Evolutionary conservation across 1,140 invertebrate species (phyloP).

Genomic region (Tribolium madens): DNA sequence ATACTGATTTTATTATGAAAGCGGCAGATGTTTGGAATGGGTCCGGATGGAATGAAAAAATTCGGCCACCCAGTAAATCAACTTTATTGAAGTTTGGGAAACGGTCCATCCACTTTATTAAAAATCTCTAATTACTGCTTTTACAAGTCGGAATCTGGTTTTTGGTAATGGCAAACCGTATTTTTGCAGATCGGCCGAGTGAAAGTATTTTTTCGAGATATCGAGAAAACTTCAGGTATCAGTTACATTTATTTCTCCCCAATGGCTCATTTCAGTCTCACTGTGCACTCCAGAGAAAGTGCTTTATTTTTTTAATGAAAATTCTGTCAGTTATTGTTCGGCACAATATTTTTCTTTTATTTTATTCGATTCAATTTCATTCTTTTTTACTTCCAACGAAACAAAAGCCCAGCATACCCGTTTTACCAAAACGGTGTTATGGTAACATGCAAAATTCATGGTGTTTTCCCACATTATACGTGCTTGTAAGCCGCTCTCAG

Average conservation of each 20-base stretch:
- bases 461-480: slow-evolving; percentile 33
- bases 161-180: not conserved
- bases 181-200: not conserved
- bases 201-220: slow-evolving; percentile 28
- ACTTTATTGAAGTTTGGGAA: not conserved
- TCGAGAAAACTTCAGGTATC: slow-evolving; percentile 7
- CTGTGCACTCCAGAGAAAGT: slow-evolving; percentile 8
- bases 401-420: not conserved
- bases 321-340: slow-evolving; percentile 1
- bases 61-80: slow-evolving; percentile 28
- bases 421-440: slow-evolving; percentile 12
- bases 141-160: not conserved
- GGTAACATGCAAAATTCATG: slow-evolving; percentile 18
- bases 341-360: not conserved
- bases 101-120: slow-evolving; percentile 14
- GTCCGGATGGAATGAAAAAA: not conserved
- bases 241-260: slow-evolving; percentile 33
- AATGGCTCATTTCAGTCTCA: slow-evolving; percentile 23
- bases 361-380: not conserved
- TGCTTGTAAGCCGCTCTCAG: slow-evolving; percentile 28
- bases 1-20: slow-evolving; percentile 24
- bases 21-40: slow-evolving; percentile 30
- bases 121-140: slow-evolving; percentile 5
- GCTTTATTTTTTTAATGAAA: slow-evolving; percentile 24
- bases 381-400: not conserved